Percentiles rank a stretch among this genome's conserved stretches.
Conservation (phyloP, 2,888 invertebrate species). For the Leucophenga maculata region DNA sequence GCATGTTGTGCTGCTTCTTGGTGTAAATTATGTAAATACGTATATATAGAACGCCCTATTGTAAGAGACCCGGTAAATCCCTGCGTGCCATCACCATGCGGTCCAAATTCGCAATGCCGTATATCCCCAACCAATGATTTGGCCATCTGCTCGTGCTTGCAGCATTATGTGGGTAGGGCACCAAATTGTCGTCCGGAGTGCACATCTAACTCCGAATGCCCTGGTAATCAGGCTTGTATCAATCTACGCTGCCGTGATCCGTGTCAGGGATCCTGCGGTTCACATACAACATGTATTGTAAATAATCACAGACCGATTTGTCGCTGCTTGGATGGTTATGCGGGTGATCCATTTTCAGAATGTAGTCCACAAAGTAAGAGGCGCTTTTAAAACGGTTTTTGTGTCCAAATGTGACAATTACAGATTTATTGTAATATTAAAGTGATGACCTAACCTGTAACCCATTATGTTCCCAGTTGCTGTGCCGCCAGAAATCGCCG, state of each 20-base stretch:
- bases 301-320: conserved; percentile 89
- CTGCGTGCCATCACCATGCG: conserved; percentile 88
- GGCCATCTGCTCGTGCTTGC: conserved; percentile 85
- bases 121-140: conserved; percentile 78
- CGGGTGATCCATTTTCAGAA: conserved; percentile 88
- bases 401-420: conserved; percentile 57
- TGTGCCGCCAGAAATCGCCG: conserved; percentile 75
- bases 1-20: conserved; percentile 39
- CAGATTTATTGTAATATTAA: conserved; percentile 43
- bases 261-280: conserved; percentile 88
- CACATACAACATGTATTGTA: conserved; percentile 83
- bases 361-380: conserved; percentile 77
- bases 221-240: conserved; percentile 86
- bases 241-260: conserved; percentile 87
- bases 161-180: conserved; percentile 85
- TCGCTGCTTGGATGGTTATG: conserved; percentile 84
- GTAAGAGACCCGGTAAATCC: conserved; percentile 75
- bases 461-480: conserved; percentile 51
- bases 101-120: conserved; percentile 87
- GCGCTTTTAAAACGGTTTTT: conserved; percentile 8
- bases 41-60: conserved; percentile 60
- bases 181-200: conserved; percentile 92
- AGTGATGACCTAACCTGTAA: not conserved
- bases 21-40: conserved; percentile 32
- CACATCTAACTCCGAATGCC: conserved; percentile 87